phyloP scores from a whole-genome alignment of 2,113 vertebrate genomes.

The Cisticola juncidis region DNA sequence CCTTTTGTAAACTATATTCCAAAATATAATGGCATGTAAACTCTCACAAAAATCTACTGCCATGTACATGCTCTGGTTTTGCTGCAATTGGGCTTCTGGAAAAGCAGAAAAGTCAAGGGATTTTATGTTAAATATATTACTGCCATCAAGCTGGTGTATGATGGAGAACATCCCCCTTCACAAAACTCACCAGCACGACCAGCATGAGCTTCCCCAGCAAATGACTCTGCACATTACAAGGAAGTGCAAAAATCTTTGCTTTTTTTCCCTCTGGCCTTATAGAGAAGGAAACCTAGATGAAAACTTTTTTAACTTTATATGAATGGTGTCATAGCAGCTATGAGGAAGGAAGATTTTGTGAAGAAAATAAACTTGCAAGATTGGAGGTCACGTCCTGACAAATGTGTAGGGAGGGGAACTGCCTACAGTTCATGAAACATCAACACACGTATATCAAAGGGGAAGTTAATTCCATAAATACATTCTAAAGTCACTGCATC shows the following conservation, averaged over 20 bases:
- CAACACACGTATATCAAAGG: not conserved
- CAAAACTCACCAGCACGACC: not conserved
- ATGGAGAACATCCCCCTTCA: not conserved
- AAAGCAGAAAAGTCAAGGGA: not conserved
- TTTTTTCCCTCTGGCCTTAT: not conserved
- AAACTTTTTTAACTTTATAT: not conserved
- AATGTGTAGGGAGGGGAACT: not conserved
- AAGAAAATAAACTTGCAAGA: not conserved
- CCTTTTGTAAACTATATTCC: not conserved
- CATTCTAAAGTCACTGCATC: not conserved
- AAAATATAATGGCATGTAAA: not conserved
- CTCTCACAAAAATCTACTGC: not conserved
- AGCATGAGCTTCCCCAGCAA: not conserved
- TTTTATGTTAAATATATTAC: not conserved
- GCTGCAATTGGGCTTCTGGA: not conserved
- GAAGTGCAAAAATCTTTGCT: not conserved
- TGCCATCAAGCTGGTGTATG: not conserved
- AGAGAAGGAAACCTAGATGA: not conserved
- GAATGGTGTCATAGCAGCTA: not conserved
- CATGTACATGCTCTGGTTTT: accelerated
- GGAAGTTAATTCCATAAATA: conserved; percentile 20
- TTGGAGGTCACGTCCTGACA: not conserved
- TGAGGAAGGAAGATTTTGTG: not conserved
- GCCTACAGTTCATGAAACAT: not conserved
- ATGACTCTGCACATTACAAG: not conserved